Conservation (phyloP, 2,113 vertebrate genomes). For the Todiramphus chloris region DNA sequence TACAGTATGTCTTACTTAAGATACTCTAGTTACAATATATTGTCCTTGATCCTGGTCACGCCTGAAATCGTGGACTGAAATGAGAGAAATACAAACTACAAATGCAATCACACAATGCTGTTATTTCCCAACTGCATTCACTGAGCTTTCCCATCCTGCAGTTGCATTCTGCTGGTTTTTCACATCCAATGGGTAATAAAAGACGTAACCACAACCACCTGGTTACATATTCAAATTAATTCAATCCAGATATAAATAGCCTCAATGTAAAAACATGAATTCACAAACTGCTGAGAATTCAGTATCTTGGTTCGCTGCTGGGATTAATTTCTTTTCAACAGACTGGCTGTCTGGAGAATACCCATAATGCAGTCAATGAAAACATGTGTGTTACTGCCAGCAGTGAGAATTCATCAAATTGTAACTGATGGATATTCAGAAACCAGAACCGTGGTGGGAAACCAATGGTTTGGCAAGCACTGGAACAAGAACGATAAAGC, state of each 20-base stretch:
- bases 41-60: neutral
- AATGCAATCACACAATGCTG: neutral
- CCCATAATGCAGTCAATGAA: constrained; percentile 67
- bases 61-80: neutral
- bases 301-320: constrained; percentile 66
- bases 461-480: neutral
- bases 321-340: constrained; percentile 76
- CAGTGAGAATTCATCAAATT: constrained; percentile 22
- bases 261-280: constrained; percentile 63
- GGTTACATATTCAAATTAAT: constrained; percentile 62
- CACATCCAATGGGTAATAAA: constrained; percentile 20
- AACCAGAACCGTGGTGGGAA: neutral
- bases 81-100: neutral
- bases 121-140: constrained; percentile 16
- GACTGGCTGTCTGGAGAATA: constrained; percentile 72
- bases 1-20: neutral
- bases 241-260: constrained; percentile 65
- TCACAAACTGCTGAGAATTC: constrained; percentile 73
- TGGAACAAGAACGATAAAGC: neutral
- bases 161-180: constrained; percentile 45
- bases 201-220: constrained; percentile 53
- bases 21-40: neutral
- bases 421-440: constrained; percentile 17
- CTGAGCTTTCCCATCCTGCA: constrained; percentile 30
- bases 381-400: constrained; percentile 51